These are phyloP conservation scores for Eilema griseolum DNA, from an alignment of 2,888 invertebrate genomes.

Conservation along the genomic window DNA sequence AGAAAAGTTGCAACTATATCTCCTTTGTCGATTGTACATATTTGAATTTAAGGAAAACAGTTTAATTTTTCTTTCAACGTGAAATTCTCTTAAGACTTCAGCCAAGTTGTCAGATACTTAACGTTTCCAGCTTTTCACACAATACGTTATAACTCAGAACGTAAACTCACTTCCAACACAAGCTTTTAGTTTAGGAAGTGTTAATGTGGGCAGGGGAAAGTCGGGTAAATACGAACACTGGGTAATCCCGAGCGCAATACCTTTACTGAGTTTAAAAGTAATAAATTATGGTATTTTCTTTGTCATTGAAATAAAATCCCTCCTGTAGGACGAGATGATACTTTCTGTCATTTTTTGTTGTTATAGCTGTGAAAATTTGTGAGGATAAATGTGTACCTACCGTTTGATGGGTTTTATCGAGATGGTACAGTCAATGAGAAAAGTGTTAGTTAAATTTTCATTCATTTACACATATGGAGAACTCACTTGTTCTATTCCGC, in stretches of 20 bases:
- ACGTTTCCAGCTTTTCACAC: background rate
- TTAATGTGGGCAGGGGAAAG: conserved; percentile 1
- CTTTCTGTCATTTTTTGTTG: background rate
- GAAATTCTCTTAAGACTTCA: background rate
- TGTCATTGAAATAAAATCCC: background rate
- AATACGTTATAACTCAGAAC: background rate
- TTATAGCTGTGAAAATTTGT: no score
- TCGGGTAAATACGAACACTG: background rate
- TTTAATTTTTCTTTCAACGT: background rate
- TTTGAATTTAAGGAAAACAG: background rate
- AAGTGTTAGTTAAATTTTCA: no score
- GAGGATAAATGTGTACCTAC: no score
- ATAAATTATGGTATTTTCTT: background rate
- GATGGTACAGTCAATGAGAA: no score
- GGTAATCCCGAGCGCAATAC: background rate
- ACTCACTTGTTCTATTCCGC: no score
- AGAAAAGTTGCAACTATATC: no score
- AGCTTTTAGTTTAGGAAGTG: conserved; percentile 4
- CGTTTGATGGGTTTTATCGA: no score
- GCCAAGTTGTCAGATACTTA: background rate
- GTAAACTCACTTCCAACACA: background rate
- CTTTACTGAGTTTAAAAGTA: background rate
- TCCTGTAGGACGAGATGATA: background rate
- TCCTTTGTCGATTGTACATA: no score
- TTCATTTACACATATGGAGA: no score